Evolutionary conservation across 92 coral and sea anemone species (phyloP), one percentile per base, ranked within the genome.

Genomic region (Meandrina meandrites): DNA sequence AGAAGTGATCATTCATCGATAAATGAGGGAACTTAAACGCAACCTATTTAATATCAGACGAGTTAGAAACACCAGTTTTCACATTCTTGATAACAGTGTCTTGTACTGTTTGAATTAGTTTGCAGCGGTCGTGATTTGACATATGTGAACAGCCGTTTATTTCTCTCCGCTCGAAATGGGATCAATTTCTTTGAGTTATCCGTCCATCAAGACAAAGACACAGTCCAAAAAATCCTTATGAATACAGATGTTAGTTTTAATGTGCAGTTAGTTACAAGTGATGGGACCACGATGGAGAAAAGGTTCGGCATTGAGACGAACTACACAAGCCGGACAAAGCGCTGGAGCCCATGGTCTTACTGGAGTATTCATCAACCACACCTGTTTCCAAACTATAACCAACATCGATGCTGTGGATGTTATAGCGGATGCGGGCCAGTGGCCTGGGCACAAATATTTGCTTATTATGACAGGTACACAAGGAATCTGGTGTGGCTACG

Each of bases 381-480:
- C 40, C 64, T 78, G 13, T 86, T 92, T 79, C 94, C 92, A 3
- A 90, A 92, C 50, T 92, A 77, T 64, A 27, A 77, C 62, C 80
- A 77, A 12, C 80, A 77, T 50, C 51, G 62, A 3, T 77, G 80
- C 78, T 88, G 91, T 82, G 90, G 90, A 15, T 92, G 92, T 70
- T 48, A 15, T 17, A 92, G 92, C 42, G 92, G 94, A 12, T 92
- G 94, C 51, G 82, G 80, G 18, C 92, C 94, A 2, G 94, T 92
- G 24, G 94, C 90, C 47, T 90, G 89, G 90, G 94, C 94, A 31
- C 89, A 86, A 37, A 68, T 86, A 66, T 86, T 86, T 86, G 89
- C 89, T 68, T 86, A 86, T 37, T 86, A 86, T 53, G 89, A 86
- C 84, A 86, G 75, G 80, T 77, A 66, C 32, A 7, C 62, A 1